phyloP scores from a whole-genome alignment of 2,113 vertebrate species.

The Plectropomus leopardus region DNA sequence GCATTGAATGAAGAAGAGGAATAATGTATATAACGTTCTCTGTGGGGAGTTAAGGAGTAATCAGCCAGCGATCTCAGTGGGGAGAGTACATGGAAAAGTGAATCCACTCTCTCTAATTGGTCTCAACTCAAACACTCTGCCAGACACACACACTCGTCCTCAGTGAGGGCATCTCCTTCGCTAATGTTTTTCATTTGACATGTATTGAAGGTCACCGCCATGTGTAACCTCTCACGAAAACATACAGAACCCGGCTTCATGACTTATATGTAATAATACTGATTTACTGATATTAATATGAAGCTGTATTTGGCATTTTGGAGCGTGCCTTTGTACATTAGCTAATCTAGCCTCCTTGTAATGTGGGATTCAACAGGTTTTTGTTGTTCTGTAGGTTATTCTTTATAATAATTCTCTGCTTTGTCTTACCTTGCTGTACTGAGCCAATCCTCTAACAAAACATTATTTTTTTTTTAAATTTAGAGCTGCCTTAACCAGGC shows the following conservation, averaged over 20 bases:
- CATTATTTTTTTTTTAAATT: not conserved
- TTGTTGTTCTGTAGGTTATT: not conserved
- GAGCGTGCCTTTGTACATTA: not conserved
- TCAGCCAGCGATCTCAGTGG: slow-evolving; percentile 56
- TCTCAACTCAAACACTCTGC: slow-evolving; percentile 48
- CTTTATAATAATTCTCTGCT: not conserved
- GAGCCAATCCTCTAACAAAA: not conserved
- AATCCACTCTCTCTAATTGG: slow-evolving; percentile 66
- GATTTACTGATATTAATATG: not conserved
- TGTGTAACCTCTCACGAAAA: not conserved
- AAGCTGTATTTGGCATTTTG: not conserved
- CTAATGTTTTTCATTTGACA: slow-evolving; percentile 11
- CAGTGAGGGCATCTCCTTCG: not conserved
- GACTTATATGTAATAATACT: not conserved
- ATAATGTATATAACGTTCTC: slow-evolving; percentile 30
- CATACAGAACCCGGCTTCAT: not conserved
- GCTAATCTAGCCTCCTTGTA: not conserved
- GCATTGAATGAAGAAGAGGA: slow-evolving; percentile 20
- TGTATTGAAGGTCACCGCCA: slow-evolving; percentile 1
- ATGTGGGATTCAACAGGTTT: not conserved
- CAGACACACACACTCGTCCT: not conserved
- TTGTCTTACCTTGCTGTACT: not conserved
- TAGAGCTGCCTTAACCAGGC: too few relatives aligned
- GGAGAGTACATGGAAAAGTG: slow-evolving; percentile 34
- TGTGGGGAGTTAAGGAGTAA: slow-evolving; percentile 46